Conservation (phyloP, 2,888 invertebrate species). For the Shargacucullia verbasci region DNA sequence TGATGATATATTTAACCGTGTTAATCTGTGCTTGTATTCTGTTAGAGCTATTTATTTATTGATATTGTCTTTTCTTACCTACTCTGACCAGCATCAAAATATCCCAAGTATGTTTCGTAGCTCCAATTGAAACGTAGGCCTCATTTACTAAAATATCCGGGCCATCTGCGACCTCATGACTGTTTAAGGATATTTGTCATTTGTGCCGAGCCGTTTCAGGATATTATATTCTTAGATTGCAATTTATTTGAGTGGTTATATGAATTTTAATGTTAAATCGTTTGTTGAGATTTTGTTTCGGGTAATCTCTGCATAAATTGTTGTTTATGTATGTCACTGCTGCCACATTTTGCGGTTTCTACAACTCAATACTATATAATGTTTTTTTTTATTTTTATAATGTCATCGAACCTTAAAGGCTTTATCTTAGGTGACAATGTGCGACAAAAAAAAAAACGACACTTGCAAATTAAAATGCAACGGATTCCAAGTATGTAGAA, state of each 20-base stretch:
- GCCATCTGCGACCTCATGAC: conserved; percentile 82
- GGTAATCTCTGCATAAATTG: neutral
- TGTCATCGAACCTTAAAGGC: no score
- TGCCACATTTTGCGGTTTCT: no score
- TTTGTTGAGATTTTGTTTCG: conserved; percentile 15
- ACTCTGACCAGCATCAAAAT: conserved; percentile 18
- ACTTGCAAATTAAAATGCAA: no score
- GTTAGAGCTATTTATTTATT: no score
- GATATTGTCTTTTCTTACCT: conserved; percentile 9
- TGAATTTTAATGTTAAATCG: conserved; percentile 28
- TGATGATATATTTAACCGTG: no score
- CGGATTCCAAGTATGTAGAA: no score
- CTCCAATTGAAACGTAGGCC: conserved; percentile 74
- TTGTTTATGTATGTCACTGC: neutral
- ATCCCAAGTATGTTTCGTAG: conserved; percentile 56
- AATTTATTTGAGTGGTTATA: conserved; percentile 52
- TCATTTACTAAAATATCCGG: conserved; percentile 85
- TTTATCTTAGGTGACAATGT: no score
- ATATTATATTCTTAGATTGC: conserved; percentile 55
- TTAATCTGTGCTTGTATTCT: no score
- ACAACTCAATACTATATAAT: no score
- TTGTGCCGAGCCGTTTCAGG: conserved; percentile 59
- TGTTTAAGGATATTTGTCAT: conserved; percentile 80
- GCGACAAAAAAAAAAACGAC: no score
- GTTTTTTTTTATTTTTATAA: no score